A percentile compares a stretch with the other conserved stretches of the same genome.
These are phyloP conservation scores for Rosalia funebris DNA, from an alignment of 2,888 invertebrate species.

Conservation along the genomic window DNA sequence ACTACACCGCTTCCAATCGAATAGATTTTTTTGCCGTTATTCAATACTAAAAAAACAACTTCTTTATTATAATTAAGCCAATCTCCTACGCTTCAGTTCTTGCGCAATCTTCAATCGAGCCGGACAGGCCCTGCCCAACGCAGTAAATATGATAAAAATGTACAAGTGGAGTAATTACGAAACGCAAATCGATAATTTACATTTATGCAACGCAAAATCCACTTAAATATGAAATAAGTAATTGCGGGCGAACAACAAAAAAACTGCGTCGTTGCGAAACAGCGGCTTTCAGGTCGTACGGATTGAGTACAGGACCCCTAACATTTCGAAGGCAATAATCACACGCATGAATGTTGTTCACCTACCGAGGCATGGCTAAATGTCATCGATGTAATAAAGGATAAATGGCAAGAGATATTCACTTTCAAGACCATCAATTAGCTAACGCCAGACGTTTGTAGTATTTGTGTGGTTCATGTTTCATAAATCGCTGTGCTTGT, in stretches of 20 bases:
- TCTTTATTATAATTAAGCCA: neutral
- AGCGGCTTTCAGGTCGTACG: neutral
- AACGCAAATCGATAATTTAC: slow-evolving; percentile 3
- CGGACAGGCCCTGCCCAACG: neutral
- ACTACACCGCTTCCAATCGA: too few species aligned
- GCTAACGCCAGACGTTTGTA: too few species aligned
- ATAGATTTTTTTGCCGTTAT: too few species aligned
- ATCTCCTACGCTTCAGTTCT: neutral
- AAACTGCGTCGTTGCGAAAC: neutral
- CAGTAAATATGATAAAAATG: neutral
- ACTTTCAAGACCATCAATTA: too few species aligned
- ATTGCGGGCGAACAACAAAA: neutral
- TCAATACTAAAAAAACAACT: too few species aligned
- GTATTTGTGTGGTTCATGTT: too few species aligned
- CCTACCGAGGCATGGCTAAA: neutral
- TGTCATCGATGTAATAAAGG: slow-evolving; percentile 11
- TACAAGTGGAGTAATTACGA: slow-evolving; percentile 6
- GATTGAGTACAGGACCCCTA: slow-evolving; percentile 13
- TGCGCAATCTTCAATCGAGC: neutral
- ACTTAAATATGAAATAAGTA: slow-evolving; percentile 6
- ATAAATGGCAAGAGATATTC: slow-evolving; percentile 3
- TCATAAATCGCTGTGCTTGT: too few species aligned
- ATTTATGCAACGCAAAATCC: slow-evolving; percentile 9
- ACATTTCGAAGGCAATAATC: slow-evolving; percentile 8
- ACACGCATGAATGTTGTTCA: slow-evolving; percentile 8